A percentile compares a stretch with the other conserved stretches of the same genome.
Evolutionary conservation across 2,113 vertebrate genomes (phyloP).

Genomic region (Eulemur rufifrons): DNA sequence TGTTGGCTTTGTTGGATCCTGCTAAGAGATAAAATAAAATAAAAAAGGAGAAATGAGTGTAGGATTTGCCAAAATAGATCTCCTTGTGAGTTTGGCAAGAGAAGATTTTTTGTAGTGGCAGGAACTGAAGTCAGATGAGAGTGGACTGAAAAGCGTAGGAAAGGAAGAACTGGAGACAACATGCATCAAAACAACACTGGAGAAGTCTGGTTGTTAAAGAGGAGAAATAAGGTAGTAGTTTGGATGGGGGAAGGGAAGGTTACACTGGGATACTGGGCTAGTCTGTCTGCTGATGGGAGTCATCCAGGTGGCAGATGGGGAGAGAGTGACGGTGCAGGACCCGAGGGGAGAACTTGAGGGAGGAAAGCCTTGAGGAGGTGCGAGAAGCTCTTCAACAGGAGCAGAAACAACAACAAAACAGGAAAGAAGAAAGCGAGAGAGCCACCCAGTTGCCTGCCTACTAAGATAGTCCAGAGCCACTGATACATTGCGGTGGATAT

Average conservation of each 20-base stretch:
- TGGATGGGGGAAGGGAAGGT: too few relatives aligned
- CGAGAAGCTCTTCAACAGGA: neutral
- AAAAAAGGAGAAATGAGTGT: neutral
- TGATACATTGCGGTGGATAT: too few relatives aligned
- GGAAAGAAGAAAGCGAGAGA: neutral
- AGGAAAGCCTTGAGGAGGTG: neutral
- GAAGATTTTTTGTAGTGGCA: neutral
- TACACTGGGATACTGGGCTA: accelerated
- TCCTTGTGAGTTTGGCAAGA: neutral
- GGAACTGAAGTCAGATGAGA: neutral
- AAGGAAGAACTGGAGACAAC: neutral
- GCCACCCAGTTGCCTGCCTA: too few relatives aligned
- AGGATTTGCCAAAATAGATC: neutral
- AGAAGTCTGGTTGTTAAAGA: neutral
- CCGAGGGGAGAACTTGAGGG: accelerated
- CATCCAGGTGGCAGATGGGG: neutral
- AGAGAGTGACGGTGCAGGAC: neutral
- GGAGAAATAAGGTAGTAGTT: neutral
- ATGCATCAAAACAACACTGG: neutral
- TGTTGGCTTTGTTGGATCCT: neutral
- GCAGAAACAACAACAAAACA: neutral
- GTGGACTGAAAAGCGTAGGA: neutral
- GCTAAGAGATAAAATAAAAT: neutral
- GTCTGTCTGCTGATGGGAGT: neutral
- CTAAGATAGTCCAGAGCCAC: neutral